Conservation (phyloP, 2,888 invertebrate species). For the Sphaerophoria taeniata region DNA sequence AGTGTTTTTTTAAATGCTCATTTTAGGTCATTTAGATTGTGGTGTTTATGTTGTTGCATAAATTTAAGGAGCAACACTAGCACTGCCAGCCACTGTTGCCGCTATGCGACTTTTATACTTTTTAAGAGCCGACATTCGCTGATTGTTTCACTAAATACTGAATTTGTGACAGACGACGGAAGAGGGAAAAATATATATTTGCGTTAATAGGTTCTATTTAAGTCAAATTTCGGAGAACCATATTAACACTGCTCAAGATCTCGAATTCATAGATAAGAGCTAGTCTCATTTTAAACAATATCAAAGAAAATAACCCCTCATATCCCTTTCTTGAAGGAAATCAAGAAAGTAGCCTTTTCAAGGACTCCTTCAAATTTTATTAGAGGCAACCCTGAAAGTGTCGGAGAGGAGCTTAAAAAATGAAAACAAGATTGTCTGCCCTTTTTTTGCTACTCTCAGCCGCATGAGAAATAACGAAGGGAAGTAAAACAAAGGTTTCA, state of each 20-base stretch:
- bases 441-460: constrained; percentile 3
- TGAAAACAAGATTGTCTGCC: constrained; percentile 61
- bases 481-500: constrained; percentile 22
- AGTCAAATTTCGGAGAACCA: no score
- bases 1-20: constrained; percentile 21
- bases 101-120: neutral
- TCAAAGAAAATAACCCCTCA: no score
- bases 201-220: no score
- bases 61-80: constrained; percentile 12
- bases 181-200: no score
- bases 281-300: no score
- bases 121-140: no score
- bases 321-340: no score
- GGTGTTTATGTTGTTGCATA: constrained; percentile 26
- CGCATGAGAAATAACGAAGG: neutral
- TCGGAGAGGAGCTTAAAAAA: constrained; percentile 9
- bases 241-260: no score
- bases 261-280: no score
- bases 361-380: neutral
- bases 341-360: no score
- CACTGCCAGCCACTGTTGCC: neutral
- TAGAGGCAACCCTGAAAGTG: neutral
- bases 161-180: no score
- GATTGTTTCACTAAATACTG: no score
- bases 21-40: constrained; percentile 61